Conservation (phyloP, 2,888 invertebrate species). For the Xylota sylvarum region DNA sequence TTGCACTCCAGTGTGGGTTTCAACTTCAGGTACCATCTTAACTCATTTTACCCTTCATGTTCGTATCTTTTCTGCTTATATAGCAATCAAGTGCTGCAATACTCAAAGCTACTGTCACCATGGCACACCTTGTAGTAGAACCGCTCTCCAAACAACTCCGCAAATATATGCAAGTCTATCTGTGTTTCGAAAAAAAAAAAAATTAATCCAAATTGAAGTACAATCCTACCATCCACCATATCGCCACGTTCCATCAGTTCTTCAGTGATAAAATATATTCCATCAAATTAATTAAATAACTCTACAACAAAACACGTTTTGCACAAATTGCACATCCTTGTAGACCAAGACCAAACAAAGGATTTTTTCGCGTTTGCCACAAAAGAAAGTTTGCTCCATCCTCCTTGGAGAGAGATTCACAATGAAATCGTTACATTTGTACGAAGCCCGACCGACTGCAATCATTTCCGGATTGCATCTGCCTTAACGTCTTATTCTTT, state of each 20-base stretch:
- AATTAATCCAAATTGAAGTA: no score
- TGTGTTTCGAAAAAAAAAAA: no score
- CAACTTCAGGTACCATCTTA: no score
- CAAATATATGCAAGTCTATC: no score
- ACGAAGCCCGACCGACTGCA: constrained; percentile 32
- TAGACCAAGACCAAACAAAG: constrained; percentile 3
- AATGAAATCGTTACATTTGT: constrained; percentile 54
- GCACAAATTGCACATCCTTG: not conserved
- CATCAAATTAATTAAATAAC: constrained; percentile 43
- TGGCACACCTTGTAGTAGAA: no score
- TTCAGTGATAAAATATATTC: constrained; percentile 12
- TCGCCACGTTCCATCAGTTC: not conserved
- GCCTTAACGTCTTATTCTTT: constrained; percentile 13
- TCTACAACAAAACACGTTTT: constrained; percentile 3
- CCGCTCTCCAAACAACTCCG: no score
- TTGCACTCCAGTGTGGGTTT: no score
- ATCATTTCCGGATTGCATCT: constrained; percentile 66
- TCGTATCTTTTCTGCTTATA: no score
- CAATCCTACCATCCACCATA: not conserved
- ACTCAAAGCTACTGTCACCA: no score
- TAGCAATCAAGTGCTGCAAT: no score
- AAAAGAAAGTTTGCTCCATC: constrained; percentile 19
- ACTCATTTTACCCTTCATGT: no score
- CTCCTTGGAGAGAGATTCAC: constrained; percentile 32
- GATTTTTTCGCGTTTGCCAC: constrained; percentile 5